phyloP scores from a whole-genome alignment of 2,888 invertebrate genomes.

The Hipparchia semele region DNA sequence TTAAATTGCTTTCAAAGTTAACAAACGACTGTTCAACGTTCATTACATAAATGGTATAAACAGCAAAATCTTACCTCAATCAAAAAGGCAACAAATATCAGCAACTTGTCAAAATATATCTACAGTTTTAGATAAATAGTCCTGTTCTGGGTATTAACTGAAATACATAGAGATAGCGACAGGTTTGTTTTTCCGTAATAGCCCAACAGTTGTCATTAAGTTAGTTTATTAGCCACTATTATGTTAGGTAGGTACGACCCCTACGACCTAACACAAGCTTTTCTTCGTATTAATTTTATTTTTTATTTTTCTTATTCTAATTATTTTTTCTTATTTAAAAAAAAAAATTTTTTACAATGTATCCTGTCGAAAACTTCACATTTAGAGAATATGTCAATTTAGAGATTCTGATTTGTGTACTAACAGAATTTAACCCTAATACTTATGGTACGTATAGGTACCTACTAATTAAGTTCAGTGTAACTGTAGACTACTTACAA shows the following conservation, averaged over 20 bases:
- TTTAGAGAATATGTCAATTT: too few relatives aligned
- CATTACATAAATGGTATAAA: constrained; percentile 6
- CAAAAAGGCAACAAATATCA: constrained; percentile 21
- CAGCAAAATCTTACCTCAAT: constrained; percentile 10
- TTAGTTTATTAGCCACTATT: too few relatives aligned
- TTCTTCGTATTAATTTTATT: too few relatives aligned
- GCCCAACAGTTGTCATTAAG: not conserved
- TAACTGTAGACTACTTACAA: too few relatives aligned
- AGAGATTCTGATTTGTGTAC: too few relatives aligned
- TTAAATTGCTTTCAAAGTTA: not conserved
- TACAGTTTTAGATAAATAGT: constrained; percentile 12
- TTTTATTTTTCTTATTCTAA: too few relatives aligned
- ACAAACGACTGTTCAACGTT: not conserved
- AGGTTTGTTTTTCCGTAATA: constrained; percentile 18
- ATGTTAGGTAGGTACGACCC: too few relatives aligned
- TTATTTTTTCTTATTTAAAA: too few relatives aligned
- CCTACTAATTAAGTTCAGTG: not conserved
- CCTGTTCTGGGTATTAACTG: not conserved
- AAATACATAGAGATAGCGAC: constrained; percentile 1
- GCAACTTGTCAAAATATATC: constrained; percentile 20
- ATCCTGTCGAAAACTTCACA: too few relatives aligned
- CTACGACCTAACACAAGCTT: too few relatives aligned
- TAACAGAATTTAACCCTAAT: too few relatives aligned
- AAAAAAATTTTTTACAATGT: not conserved
- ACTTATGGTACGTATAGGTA: too few relatives aligned